Evolutionary conservation across 2,888 invertebrate species (phyloP), one percentile per base, ranked within the genome.

Genomic region (Leptinotarsa haldemani): DNA sequence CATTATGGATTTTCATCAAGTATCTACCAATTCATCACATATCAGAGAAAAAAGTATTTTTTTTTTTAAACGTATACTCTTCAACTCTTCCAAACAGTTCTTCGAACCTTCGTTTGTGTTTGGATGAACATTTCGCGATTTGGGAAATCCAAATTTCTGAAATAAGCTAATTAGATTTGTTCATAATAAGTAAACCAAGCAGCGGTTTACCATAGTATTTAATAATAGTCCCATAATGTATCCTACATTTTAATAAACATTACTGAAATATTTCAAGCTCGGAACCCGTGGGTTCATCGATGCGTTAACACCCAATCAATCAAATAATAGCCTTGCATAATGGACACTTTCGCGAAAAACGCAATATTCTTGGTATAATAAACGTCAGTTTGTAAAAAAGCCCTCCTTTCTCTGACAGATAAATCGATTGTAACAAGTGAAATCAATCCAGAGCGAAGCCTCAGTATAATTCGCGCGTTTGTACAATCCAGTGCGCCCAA

Each of bases 251-350:
- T 70, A 75, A 71, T 73, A 71, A 75, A 66, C 71, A 68, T 74
- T 77, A 76, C 75, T 74, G 72, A 70, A 76, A 70, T 67, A 53
- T 63, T 65, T 71, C 30, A 69, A 69, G 65, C 64, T 46, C 65
- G 22, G 69, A 46, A 71, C 20, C 50, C 16, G 52, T 52, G 22
- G 77, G 81, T 68, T 73, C 77, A 79, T 66, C 79, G 81, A 80
- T 80, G 80, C 82, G 77, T 81, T 79, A 79, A 77, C 72, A 75
- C 74, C 73, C 79, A 78, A 80, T 83, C 81, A 81, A 78, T 82
- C 82, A 81, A 82, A 82, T 83, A 84, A 83, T 81, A 77, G 76
- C 73, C 81, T 84, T 85, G 84, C 82, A 82, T 84, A 84, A 84
- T 67, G 70, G 69, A 65, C 74, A 82, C 83, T 84, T 84, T 83